Evolutionary conservation across 2,797 vertebrate species (phyloP), one percentile per base, ranked within the genome.

Genomic region (Dermochelys coriacea): DNA sequence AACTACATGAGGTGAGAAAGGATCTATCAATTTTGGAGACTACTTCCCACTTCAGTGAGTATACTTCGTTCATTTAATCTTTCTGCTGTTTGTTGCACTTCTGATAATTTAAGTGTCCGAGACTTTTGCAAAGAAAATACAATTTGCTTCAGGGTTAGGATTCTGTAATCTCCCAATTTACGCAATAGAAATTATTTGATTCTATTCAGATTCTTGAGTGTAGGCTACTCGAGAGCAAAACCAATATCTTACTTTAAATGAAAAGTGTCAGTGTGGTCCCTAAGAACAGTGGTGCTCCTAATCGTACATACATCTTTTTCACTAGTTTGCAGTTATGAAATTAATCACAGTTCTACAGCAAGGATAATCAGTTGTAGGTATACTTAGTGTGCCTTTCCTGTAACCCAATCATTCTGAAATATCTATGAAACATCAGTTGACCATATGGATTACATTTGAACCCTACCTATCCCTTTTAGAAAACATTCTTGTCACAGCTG

Each of bases 401-500:
- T 54, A 64, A 64, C 59, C 59, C 12, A 15, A 15, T 64, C 59
- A 31, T 6, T 64, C 31, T 31, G 59, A 64, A 31, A 29, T 31
- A 31, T 12, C 31, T 64, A 64, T 64, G 59, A 64, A 34, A 64
- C 7, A 64, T 64, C 59, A 64, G 59, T 51, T 80, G 19, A 52
- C 45, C 79, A 37, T 11, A 37, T 74, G 5, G 11, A 49, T 21
- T 71, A 47, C 2, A 8, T 82, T 7, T 50, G 54, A 77, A 37
- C 25, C 45, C 14, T 21, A 45, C 45, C 64, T 8, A 31, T 61
- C 4, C 1, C 41, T 74, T 11, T 81, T 50, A 0, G 1, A 37
- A 89, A 80, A 2, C 78, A 80, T 1, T 2, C 29, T 88, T 93
- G 23, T 3, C 86, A 25, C 27, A 50, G 4, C 5, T 80, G 59